These are phyloP conservation scores for Rhabdophis nuchalis DNA, from an alignment of 2,797 vertebrate species.

Conservation along the genomic window DNA sequence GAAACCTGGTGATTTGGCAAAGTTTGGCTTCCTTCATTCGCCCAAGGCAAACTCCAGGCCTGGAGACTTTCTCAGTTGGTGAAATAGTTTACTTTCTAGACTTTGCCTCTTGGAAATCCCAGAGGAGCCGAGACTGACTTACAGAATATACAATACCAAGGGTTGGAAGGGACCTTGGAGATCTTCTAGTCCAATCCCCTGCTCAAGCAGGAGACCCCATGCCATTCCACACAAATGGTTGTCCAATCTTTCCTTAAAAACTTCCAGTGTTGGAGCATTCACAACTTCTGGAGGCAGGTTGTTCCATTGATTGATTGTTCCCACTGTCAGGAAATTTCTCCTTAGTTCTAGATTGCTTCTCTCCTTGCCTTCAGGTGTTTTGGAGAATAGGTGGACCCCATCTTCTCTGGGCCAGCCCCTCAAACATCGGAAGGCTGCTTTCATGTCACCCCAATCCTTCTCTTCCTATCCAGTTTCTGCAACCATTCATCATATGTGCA, in stretches of 20 bases:
- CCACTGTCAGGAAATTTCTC: neutral
- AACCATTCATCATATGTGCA: accelerated
- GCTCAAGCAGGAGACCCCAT: too few species aligned
- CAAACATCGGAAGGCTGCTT: neutral
- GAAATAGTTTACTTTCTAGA: neutral
- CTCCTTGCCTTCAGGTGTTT: neutral
- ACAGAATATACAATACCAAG: neutral
- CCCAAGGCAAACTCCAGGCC: neutral
- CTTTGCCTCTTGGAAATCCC: neutral
- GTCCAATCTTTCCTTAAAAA: too few species aligned
- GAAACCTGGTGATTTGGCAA: neutral
- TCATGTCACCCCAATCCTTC: neutral
- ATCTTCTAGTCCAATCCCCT: neutral
- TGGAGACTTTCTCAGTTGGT: neutral
- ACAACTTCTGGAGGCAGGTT: neutral
- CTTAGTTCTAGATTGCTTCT: neutral
- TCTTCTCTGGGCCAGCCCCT: neutral
- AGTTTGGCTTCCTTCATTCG: neutral
- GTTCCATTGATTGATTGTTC: neutral
- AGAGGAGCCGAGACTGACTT: neutral
- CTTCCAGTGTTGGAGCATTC: neutral
- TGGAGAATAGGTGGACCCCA: neutral
- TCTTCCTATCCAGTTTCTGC: neutral
- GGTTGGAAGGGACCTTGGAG: neutral
- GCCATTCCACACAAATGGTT: neutral